Conservation (phyloP, 2,888 invertebrate genomes). For the Lasioglossum figueresi region DNA sequence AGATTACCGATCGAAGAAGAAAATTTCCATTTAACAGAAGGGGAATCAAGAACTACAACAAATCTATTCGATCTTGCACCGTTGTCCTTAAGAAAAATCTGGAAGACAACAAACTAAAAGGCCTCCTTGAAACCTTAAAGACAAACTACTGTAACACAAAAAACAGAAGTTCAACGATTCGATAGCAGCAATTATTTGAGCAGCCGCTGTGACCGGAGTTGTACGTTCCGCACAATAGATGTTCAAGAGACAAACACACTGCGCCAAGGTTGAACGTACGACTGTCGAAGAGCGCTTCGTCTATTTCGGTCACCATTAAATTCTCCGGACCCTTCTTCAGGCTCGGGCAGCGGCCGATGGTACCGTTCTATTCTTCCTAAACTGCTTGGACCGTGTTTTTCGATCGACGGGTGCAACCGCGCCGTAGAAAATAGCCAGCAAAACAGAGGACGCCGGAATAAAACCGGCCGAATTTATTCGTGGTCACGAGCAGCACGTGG, state of each 20-base stretch:
- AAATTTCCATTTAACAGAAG: too few relatives aligned
- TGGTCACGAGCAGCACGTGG: constrained; percentile 69
- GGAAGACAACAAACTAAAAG: too few relatives aligned
- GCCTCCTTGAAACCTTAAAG: too few relatives aligned
- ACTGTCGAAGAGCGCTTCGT: background rate
- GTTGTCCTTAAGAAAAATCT: too few relatives aligned
- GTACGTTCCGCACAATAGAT: background rate
- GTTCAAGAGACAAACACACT: background rate
- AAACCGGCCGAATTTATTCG: constrained; percentile 73
- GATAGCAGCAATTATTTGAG: background rate
- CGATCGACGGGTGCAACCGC: constrained; percentile 1
- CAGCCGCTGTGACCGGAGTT: background rate
- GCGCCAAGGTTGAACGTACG: constrained; percentile 1
- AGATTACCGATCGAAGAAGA: too few relatives aligned
- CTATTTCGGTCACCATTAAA: constrained; percentile 8
- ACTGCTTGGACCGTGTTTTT: constrained; percentile 12
- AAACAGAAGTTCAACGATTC: background rate
- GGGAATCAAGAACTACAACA: too few relatives aligned
- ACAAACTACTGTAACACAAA: background rate
- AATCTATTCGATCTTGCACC: too few relatives aligned
- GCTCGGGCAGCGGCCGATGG: background rate
- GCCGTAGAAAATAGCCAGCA: constrained; percentile 26
- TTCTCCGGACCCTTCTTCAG: background rate
- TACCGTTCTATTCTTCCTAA: constrained; percentile 15
- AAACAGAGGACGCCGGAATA: constrained; percentile 6